Evolutionary conservation across 2,797 vertebrate genomes (phyloP), one percentile per base, ranked within the genome.

Genomic region (Chiloscyllium punctatum): DNA sequence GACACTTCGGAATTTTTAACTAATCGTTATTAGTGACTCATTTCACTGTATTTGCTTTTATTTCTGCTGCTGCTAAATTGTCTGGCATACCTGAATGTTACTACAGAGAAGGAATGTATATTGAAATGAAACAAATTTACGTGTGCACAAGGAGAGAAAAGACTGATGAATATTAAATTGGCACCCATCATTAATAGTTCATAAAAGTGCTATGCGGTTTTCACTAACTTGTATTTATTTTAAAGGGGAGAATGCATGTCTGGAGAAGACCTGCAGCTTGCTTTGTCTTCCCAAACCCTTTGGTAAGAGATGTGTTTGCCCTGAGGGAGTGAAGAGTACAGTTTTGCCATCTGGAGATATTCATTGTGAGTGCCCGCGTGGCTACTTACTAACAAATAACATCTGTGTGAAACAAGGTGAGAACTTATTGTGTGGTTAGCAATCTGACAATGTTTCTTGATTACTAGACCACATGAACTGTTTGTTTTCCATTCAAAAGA

Each of bases 221-320:
- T 86, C 95, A 18, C 53, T 95, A 37, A 95, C 18, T 9, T 87
- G 7, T n/a, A 18, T 95, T 74, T 51, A 21, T 77, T 57, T 95
- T 51, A 51, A 77, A 99, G 99, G 99, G 68, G 97, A 97, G 96
- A 99, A 99, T 0, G 98, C 98, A 68, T 99, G 99, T 88, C 97
- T 97, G 0, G 94, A 98, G 96, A 98, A 97, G 96, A 99, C 99
- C 0, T 99, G 99, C 97, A 99, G 97, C 96, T 98, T 99, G 96
- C 97, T 99, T 51, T 99, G 99, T 97, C 97, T 99, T 96, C 99
- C 99, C 95, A 98, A 98, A 96, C 98, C 98, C 0, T 97, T 98
- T 6, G 97, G 97, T 37, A 98, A 97, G 96, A 98, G 98, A 96
- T 99, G 99, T 77, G 97, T 97, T 94, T 99, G 99, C 96, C 99